A percentile compares a stretch with the other conserved stretches of the same genome.
Evolutionary conservation across 2,113 vertebrate genomes (phyloP).

Genomic region (Lampris megalopsis): DNA sequence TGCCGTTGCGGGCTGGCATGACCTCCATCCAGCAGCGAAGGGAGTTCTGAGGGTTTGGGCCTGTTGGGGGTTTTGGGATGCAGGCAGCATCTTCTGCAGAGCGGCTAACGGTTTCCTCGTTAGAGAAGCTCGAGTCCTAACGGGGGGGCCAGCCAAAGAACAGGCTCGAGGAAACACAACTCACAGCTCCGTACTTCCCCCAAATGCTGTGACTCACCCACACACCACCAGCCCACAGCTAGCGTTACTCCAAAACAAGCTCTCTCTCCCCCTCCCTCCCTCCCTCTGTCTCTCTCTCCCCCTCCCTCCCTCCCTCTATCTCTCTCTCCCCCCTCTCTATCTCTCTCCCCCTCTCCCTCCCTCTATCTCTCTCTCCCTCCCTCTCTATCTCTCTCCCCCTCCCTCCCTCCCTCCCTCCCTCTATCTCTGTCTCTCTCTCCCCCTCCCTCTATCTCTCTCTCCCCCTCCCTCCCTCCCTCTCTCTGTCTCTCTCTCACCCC

Average conservation of each 20-base stretch:
- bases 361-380: no score
- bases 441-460: no score
- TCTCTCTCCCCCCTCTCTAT: background rate
- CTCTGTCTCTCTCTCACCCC: no score
- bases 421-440: no score
- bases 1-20: no score
- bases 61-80: conserved; percentile 16
- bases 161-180: conserved; percentile 69
- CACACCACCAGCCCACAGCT: conserved; percentile 53
- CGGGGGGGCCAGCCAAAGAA: conserved; percentile 62
- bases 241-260: conserved; percentile 40
- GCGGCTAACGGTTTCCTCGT: conserved; percentile 47
- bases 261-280: conserved; percentile 19
- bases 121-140: conserved; percentile 49
- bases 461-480: no score
- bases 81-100: conserved; percentile 41
- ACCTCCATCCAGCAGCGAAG: no score
- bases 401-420: no score
- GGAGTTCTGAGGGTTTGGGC: no score
- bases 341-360: background rate
- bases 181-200: conserved; percentile 61
- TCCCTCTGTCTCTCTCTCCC: background rate
- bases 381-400: no score
- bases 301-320: conserved; percentile 11
- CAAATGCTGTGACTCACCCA: conserved; percentile 62